Conservation (phyloP, 2,888 invertebrate genomes). For the Opisthograptis luteolata region DNA sequence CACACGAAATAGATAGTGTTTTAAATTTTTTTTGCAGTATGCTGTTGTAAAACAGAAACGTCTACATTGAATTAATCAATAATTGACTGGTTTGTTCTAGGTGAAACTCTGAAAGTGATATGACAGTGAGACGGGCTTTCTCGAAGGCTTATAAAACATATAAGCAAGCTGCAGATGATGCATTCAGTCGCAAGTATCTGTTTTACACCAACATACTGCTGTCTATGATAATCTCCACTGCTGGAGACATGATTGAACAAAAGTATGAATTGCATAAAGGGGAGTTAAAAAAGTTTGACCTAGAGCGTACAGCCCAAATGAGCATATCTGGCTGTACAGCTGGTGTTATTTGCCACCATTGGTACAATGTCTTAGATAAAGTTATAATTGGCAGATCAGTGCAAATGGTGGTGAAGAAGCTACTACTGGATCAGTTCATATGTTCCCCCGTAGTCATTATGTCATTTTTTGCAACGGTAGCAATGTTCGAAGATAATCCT, state of each 20-base stretch:
- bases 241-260: slow-evolving; percentile 93
- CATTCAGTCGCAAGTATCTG: slow-evolving; percentile 87
- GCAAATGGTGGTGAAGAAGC: slow-evolving; percentile 88
- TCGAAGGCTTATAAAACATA: slow-evolving; percentile 54
- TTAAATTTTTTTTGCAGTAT: slow-evolving; percentile 10
- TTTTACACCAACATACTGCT: slow-evolving; percentile 92
- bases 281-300: slow-evolving; percentile 83
- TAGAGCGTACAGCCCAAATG: slow-evolving; percentile 89
- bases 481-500: slow-evolving; percentile 87
- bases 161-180: slow-evolving; percentile 53
- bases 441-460: slow-evolving; percentile 92
- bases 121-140: slow-evolving; percentile 61
- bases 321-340: slow-evolving; percentile 90
- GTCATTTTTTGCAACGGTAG: slow-evolving; percentile 90
- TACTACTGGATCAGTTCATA: slow-evolving; percentile 91
- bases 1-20: too few species aligned
- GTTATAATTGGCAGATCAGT: slow-evolving; percentile 88
- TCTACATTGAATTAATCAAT: slow-evolving; percentile 7
- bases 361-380: slow-evolving; percentile 92
- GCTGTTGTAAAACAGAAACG: slow-evolving; percentile 49
- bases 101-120: slow-evolving; percentile 41
- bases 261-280: slow-evolving; percentile 87
- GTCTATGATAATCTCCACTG: slow-evolving; percentile 89
- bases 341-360: slow-evolving; percentile 92
- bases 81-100: slow-evolving; percentile 57